Evolutionary conservation across 2,888 invertebrate genomes (phyloP), one percentile per base, ranked within the genome.

Genomic region (Hemistola chrysoprasaria): DNA sequence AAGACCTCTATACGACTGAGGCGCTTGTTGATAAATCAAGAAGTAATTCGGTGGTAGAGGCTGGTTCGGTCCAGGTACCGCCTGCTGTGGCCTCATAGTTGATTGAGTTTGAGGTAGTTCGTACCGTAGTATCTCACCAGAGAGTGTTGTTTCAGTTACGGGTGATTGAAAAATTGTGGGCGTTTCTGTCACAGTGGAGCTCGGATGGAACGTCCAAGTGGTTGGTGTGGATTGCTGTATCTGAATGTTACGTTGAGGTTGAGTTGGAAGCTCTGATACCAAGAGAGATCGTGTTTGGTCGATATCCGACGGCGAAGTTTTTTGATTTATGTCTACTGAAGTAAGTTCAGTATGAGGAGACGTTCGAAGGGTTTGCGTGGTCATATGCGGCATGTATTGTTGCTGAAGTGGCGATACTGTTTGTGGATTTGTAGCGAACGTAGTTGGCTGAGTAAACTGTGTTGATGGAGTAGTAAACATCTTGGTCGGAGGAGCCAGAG

Each of bases 1-100:
- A 7, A 36, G 29, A 16, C 47, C 38, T 53, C 60, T 62, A 22
- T 61, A 23, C 3, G 51, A 48, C 43, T 68, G 71, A 1, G 71
- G 69, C 4, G 59, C 59, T 49, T 73, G 71, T 52, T 76, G 71
- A 35, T 74, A 76, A n/a, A 73, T 53, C 10, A 73, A 21, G 35
- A 70, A 59, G 38, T 68, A 72, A 40, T 53, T 47, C 0, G 41
- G 50, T 9, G 42, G 47, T 37, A 62, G 66, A 1, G 55, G 36
- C 25, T 47, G 34, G 16, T 50, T 11, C 11, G 35, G 31, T 11
- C 22, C 34, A 0, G 42, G 5, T 29, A 50, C 24, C 1, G 45
- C 25, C 1, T 10, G 23, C 7, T 11, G 20, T n/a, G 23, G 24
- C 0, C 22, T 22, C 2, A 30, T 30, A 21, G 11, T 30, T 8